Conservation (phyloP, 1,140 invertebrate species). For the Galendromus occidentalis region DNA sequence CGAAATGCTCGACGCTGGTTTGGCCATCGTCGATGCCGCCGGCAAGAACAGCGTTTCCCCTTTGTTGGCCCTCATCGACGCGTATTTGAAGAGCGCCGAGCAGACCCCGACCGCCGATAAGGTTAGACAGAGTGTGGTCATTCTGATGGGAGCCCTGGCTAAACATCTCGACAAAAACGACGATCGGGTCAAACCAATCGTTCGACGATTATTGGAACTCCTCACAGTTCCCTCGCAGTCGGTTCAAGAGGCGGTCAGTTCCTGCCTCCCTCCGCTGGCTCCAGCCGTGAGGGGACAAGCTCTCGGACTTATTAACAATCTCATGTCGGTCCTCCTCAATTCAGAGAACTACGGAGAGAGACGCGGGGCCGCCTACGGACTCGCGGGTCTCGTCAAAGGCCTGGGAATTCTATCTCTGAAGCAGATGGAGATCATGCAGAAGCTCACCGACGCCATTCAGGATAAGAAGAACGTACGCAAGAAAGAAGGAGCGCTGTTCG, state of each 20-base stretch:
- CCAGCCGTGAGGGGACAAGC: slow-evolving; percentile 76
- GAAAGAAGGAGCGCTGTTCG: slow-evolving; percentile 85
- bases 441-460: slow-evolving; percentile 77
- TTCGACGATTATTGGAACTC: slow-evolving; percentile 66
- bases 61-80: slow-evolving; percentile 46
- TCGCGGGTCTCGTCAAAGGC: slow-evolving; percentile 56
- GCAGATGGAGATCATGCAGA: slow-evolving; percentile 85
- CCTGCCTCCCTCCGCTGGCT: slow-evolving; percentile 80
- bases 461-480: slow-evolving; percentile 87
- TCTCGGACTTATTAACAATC: slow-evolving; percentile 59
- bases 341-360: slow-evolving; percentile 92
- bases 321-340: slow-evolving; percentile 67
- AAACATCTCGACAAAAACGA: slow-evolving; percentile 80
- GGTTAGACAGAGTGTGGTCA: slow-evolving; percentile 80
- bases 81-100: slow-evolving; percentile 69
- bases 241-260: slow-evolving; percentile 93
- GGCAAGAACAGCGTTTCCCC: slow-evolving; percentile 42
- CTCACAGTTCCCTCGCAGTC: slow-evolving; percentile 89
- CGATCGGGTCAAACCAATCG: slow-evolving; percentile 72
- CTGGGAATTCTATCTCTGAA: slow-evolving; percentile 87
- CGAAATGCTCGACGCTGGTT: slow-evolving; percentile 80
- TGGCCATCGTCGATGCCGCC: slow-evolving; percentile 69
- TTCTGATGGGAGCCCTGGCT: slow-evolving; percentile 87
- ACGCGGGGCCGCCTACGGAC: slow-evolving; percentile 39
- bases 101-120: slow-evolving; percentile 75